Evolutionary conservation across 2,888 invertebrate species (phyloP), one percentile per base, ranked within the genome.

Genomic region (Boloria selene): DNA sequence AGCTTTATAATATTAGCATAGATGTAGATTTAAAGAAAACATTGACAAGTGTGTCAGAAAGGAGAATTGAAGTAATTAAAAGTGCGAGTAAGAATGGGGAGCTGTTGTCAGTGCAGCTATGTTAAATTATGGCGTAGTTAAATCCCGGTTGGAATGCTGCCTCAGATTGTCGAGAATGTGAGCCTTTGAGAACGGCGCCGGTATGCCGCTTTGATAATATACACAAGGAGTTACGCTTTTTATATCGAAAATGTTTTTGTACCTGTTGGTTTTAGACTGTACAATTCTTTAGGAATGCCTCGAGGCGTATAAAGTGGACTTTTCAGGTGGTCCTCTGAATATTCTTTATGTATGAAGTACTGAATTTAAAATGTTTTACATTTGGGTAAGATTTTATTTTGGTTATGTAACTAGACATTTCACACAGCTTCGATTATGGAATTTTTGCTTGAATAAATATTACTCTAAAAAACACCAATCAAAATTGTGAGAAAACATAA

Each of bases 111-210:
- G 63, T 75, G 73, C 72, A 74, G 31, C 31, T 38, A 74, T 74
- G 72, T 70, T 72, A 74, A 79, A 78, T 77, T 78, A 78, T 75
- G 70, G 70, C 73, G 72, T 72, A 72, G 75, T 79, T 77, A 79
- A 79, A 79, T 78, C 77, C 75, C 74, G 63, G 68, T 61, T 56
- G 77, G 76, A 78, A 80, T 77, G 73, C 73, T 69, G 69, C 73
- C 73, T 72, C 73, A 74, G 73, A 74, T 73, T 72, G 74, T 67
- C 68, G 71, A 74, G 75, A 76, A 77, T 77, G 75, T 70, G 68
- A 67, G 71, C 73, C 75, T 77, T 77, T 76, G 75, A 74, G 71
- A 60, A 65, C 56, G 59, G 69, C 66, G 44, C 51, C 59, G 73
- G 72, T 69, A 70, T 71, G 72, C 72, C 68, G 70, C 74, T 75